phyloP scores from a whole-genome alignment of 1,140 invertebrate genomes.

The Sarcophaga peregrina region DNA sequence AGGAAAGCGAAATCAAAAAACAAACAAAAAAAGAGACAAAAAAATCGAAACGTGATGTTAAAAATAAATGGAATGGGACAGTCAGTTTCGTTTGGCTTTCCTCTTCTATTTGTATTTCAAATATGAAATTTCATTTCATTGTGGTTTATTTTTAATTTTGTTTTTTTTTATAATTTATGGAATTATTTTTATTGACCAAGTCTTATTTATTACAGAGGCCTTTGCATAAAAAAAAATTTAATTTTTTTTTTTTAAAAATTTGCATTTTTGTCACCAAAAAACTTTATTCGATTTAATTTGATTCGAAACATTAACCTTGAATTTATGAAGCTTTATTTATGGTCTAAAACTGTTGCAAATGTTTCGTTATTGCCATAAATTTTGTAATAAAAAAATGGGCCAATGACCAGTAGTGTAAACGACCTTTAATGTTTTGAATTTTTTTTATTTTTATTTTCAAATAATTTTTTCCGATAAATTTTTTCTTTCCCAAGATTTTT shows the following conservation, averaged over 20 bases:
- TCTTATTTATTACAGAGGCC: background rate
- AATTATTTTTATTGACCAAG: background rate
- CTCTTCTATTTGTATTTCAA: background rate
- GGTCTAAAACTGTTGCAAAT: background rate
- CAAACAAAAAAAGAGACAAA: background rate
- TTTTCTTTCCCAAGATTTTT: too few relatives aligned
- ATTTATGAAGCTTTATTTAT: conserved; percentile 1
- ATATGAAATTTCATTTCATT: background rate
- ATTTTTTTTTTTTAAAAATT: background rate
- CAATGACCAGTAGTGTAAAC: conserved; percentile 1
- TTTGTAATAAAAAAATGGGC: background rate
- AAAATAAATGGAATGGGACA: background rate
- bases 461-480: background rate
- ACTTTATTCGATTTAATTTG: too few relatives aligned
- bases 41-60: background rate
- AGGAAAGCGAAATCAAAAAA: background rate
- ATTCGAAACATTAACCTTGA: background rate
- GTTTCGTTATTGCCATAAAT: background rate
- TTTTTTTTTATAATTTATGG: background rate
- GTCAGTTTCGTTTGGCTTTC: too few relatives aligned
- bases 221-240: background rate
- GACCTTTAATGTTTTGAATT: background rate
- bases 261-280: conserved; percentile 14
- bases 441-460: background rate
- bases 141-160: background rate